Conservation (phyloP, 2,797 vertebrate species). For the Bufotes viridis region DNA sequence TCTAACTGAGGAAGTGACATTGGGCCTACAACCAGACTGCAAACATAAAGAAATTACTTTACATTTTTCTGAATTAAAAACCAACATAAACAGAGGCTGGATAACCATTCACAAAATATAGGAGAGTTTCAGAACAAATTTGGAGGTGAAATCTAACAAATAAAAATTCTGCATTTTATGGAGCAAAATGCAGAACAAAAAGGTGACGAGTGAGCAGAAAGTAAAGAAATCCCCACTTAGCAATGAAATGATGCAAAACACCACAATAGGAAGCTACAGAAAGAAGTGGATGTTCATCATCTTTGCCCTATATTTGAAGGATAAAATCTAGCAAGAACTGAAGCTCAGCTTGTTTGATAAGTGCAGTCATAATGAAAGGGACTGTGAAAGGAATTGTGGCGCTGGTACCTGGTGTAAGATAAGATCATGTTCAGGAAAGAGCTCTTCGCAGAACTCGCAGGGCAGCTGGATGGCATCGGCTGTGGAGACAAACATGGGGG, state of each 20-base stretch:
- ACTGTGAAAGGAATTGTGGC: background rate
- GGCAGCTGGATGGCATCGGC: conserved; percentile 84
- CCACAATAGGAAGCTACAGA: background rate
- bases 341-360: background rate
- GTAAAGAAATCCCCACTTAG: background rate
- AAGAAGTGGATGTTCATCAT: background rate
- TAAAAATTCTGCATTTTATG: background rate
- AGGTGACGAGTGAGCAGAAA: background rate
- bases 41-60: background rate
- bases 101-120: background rate
- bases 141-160: too few relatives aligned
- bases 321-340: background rate
- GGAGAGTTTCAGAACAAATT: too few relatives aligned
- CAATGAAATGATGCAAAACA: background rate
- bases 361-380: background rate
- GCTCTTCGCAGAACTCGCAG: conserved; percentile 96
- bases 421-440: conserved; percentile 93
- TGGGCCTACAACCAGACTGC: conserved; percentile 93
- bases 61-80: background rate
- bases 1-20: conserved; percentile 85
- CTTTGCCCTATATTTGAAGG: background rate
- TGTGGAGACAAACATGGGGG: conserved; percentile 56
- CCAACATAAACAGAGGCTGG: background rate
- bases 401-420: conserved; percentile 91
- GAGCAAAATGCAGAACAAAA: background rate